These are phyloP conservation scores for Resseliella maxima DNA, from an alignment of 2,888 invertebrate genomes.

Conservation along the genomic window DNA sequence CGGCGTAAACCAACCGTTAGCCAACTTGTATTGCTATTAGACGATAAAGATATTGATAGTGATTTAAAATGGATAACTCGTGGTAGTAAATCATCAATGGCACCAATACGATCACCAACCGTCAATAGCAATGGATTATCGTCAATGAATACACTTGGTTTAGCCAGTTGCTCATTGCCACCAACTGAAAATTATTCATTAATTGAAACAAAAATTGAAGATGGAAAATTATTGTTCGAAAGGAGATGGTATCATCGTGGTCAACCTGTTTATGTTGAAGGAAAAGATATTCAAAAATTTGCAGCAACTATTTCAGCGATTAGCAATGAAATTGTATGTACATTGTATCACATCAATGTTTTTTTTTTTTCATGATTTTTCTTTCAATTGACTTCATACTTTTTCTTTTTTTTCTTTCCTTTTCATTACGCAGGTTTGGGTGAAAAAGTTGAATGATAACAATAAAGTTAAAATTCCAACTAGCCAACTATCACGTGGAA, in stretches of 20 bases:
- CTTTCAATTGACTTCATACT: not conserved
- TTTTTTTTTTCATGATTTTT: no score
- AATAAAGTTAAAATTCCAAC: slow-evolving; percentile 86
- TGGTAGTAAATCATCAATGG: slow-evolving; percentile 68
- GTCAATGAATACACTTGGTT: slow-evolving; percentile 64
- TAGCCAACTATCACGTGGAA: slow-evolving; percentile 86
- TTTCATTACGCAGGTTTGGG: slow-evolving; percentile 79
- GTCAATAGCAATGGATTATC: slow-evolving; percentile 52
- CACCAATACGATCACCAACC: slow-evolving; percentile 71
- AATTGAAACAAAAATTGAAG: slow-evolving; percentile 90
- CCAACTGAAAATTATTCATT: slow-evolving; percentile 68
- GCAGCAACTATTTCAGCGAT: slow-evolving; percentile 92
- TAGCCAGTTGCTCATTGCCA: slow-evolving; percentile 61
- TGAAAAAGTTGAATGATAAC: slow-evolving; percentile 82
- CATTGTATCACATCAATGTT: no score
- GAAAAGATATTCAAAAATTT: slow-evolving; percentile 85
- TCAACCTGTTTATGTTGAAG: slow-evolving; percentile 91
- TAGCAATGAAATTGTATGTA: slow-evolving; percentile 85
- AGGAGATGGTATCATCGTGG: slow-evolving; percentile 95
- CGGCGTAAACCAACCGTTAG: slow-evolving; percentile 86
- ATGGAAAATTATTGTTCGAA: slow-evolving; percentile 93
- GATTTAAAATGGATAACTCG: slow-evolving; percentile 85
- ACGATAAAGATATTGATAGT: slow-evolving; percentile 88
- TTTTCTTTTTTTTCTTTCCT: not conserved
- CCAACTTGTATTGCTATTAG: slow-evolving; percentile 86